Evolutionary conservation across 2,888 invertebrate species (phyloP), one percentile per base, ranked within the genome.

Genomic region (Drosophila demipolita): DNA sequence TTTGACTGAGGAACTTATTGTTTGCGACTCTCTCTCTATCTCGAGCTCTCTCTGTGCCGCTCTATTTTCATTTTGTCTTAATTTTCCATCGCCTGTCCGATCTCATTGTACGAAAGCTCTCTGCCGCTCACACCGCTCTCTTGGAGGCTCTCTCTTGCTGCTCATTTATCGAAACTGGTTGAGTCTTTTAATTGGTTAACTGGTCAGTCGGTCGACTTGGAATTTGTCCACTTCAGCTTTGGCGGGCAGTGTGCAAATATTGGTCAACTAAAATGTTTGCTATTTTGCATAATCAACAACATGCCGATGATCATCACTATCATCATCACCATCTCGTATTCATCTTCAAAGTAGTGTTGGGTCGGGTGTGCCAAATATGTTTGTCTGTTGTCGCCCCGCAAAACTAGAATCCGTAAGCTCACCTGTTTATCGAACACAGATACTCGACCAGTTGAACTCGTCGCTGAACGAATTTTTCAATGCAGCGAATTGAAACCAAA

Each of bases 131-230:
- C 50, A 17, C 26, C 23, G 7, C 29, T 50, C 49, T 36, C 40
- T 33, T n/a, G 4, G 5, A 1, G 32, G 40, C 15, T 33, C 33
- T 54, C 66, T 45, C 15, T 29, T 29, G 45, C 45, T 23, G 45
- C 23, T 45, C 45, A 8, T 35, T 57, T 50, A 64, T 64, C 60
- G 12, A 75, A 78, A 78, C 78, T 75, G 75, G 78, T 75, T 78
- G 29, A 45, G 58, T 42, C 61, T 26, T 17, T 53, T 11, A 57
- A 57, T 66, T 49, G 58, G 62, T 50, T 40, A 73, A 67, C 64
- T 68, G 66, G 71, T 75, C 79, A 72, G 72, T 79, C 72, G 75
- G 75, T 75, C 77, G 79, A 61, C 75, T 72, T 75, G 58, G 45
- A 52, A 60, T 65, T 57, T 78, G 67, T 65, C 66, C 76, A 75